Percentiles rank a stretch among this genome's conserved stretches.
These are phyloP conservation scores for Butorides virescens DNA, from an alignment of 2,113 vertebrate species.

Conservation along the genomic window DNA sequence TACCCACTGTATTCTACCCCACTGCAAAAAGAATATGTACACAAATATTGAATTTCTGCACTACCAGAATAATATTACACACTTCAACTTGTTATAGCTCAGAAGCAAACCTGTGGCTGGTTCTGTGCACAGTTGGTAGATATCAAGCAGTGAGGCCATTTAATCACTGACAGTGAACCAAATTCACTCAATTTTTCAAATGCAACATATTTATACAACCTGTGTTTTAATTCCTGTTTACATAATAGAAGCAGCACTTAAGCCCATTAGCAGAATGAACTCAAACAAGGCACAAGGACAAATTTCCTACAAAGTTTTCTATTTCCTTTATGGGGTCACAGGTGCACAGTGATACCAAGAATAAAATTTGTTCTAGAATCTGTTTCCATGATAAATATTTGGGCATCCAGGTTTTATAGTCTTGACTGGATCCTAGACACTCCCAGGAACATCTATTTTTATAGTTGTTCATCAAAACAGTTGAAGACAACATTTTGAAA, in stretches of 20 bases:
- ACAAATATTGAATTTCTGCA: background rate
- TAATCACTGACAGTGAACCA: background rate
- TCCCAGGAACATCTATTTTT: background rate
- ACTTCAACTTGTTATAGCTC: background rate
- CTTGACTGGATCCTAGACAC: background rate
- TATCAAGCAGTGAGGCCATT: background rate
- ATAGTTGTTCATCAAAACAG: background rate
- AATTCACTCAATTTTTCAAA: conserved; percentile 4
- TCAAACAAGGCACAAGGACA: background rate
- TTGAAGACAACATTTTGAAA: background rate
- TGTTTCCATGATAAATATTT: background rate
- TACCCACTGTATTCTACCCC: background rate
- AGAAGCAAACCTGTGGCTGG: background rate
- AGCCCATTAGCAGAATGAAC: background rate
- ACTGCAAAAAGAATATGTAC: background rate
- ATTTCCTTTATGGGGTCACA: background rate
- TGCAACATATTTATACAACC: background rate
- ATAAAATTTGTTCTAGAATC: background rate
- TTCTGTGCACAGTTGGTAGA: background rate
- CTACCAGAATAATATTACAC: background rate
- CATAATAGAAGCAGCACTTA: background rate
- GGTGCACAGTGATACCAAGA: background rate
- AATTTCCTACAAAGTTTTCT: background rate
- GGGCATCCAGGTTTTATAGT: background rate
- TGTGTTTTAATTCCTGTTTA: background rate